Evolutionary conservation across 2,888 invertebrate species (phyloP).

Genomic region (Drosophila mercatorum): DNA sequence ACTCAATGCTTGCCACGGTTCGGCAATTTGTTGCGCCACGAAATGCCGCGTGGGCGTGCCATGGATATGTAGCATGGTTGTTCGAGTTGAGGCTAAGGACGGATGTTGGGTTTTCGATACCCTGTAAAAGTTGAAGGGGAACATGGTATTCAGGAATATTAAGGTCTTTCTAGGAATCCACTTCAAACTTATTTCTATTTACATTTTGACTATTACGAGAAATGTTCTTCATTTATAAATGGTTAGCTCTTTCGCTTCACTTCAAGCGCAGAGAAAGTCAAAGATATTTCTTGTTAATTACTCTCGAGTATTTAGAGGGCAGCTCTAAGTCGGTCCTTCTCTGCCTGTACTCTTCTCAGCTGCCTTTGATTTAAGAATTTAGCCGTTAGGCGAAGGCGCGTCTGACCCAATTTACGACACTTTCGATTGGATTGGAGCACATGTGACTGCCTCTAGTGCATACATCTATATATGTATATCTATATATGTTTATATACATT

Average conservation of each 20-base stretch:
- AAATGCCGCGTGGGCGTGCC: slow-evolving; percentile 30
- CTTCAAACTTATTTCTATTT: neutral
- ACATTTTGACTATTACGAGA: neutral
- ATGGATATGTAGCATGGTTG: slow-evolving; percentile 8
- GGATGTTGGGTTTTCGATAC: slow-evolving; percentile 17
- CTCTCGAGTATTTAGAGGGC: neutral
- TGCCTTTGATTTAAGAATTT: slow-evolving; percentile 52
- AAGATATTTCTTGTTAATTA: neutral
- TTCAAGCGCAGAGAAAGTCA: too few relatives aligned
- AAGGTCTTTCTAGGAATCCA: neutral
- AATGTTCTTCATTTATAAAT: neutral
- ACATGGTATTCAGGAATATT: neutral
- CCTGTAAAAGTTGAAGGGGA: slow-evolving; percentile 6
- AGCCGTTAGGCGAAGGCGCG: slow-evolving; percentile 29
- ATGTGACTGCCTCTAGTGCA: slow-evolving; percentile 52
- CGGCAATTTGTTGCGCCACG: slow-evolving; percentile 67
- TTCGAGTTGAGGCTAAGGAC: slow-evolving; percentile 1
- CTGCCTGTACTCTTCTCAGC: neutral
- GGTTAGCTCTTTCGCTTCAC: too few relatives aligned
- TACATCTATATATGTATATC: neutral
- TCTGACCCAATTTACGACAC: slow-evolving; percentile 75
- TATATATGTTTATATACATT: slow-evolving; percentile 21
- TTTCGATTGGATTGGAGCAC: slow-evolving; percentile 68
- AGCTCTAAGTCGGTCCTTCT: neutral
- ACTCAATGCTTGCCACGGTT: slow-evolving; percentile 63